Base-by-base conservation (phyloP, 2,888 invertebrate species). In the Plebejus argus region DNA sequence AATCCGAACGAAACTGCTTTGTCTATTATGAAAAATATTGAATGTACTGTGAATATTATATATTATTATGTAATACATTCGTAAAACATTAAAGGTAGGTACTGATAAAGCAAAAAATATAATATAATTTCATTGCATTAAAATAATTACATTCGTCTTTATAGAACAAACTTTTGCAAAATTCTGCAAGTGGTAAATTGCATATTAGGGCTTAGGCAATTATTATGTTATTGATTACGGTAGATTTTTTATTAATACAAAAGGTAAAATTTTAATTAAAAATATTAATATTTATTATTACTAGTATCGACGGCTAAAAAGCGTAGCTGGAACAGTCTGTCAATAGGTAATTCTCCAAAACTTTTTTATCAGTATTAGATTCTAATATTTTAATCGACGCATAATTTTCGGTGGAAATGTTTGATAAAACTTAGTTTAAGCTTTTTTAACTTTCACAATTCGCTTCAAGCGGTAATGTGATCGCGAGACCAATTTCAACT, bases 391-490 rank as follows among this genome's bases (percentile, higher is more conserved):
- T 49, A 33, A 49, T 28, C 20, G 23, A 15, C 49, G 74, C 3
- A 28, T 53, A 74, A 74, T 74, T 49, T 74, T 20, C 20, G 28
- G 15, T 53, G 28, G 20, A 28, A 74, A 28, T 23, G 72, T 72
- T 72, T 72, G 72, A 72, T 72, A 72, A 72, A 72, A 23, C 20
- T 72, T 1, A 72, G 28, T 28, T 66, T 6, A 33, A 72, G 45
- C 45, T 72, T 74, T 74, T 74, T 74, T 74, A 53, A 74, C 49
- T 49, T 53, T 49, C 74, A 49, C 49, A 74, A 74, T 74, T 74
- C 74, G 74, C 74, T 49, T 49, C 8, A 49, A 28, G 74, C 74
- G 53, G 74, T 33, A 74, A 74, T 74, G 74, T 53, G 74, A 74
- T 74, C 74, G 53, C 53, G 53, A 74, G 49, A 49, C 49, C 74